Conservation (phyloP, 2,113 vertebrate genomes). For the Lota lota region DNA sequence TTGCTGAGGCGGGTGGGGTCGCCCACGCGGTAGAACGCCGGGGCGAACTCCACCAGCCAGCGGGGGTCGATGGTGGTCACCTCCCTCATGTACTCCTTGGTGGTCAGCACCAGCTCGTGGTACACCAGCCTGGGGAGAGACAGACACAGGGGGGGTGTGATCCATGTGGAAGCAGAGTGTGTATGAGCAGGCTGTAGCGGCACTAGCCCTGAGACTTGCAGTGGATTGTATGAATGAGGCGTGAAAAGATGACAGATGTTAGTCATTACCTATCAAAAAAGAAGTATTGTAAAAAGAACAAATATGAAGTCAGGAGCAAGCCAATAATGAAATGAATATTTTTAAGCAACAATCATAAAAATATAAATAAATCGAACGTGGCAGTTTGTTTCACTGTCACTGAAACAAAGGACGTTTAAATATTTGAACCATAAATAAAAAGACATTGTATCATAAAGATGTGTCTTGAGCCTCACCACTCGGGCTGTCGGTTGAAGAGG, state of each 20-base stretch:
- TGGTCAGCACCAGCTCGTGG: slow-evolving; percentile 88
- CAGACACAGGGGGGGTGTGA: too few relatives aligned
- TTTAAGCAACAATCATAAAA: too few relatives aligned
- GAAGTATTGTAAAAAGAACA: too few relatives aligned
- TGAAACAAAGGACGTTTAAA: not conserved
- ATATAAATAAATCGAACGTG: too few relatives aligned
- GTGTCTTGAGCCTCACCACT: slow-evolving; percentile 75
- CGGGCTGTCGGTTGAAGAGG: slow-evolving; percentile 89
- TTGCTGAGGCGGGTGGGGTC: slow-evolving; percentile 90
- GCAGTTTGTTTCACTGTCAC: not conserved
- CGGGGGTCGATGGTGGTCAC: slow-evolving; percentile 91
- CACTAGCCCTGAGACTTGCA: not conserved
- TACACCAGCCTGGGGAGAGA: slow-evolving; percentile 82
- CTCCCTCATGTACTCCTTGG: slow-evolving; percentile 92
- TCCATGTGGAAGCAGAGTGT: too few relatives aligned
- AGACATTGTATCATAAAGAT: not conserved
- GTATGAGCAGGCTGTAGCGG: too few relatives aligned
- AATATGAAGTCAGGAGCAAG: too few relatives aligned
- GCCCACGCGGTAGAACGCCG: slow-evolving; percentile 89
- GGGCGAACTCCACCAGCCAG: slow-evolving; percentile 90
- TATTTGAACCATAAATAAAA: not conserved
- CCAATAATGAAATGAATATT: too few relatives aligned
- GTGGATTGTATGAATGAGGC: not conserved
- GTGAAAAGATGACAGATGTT: too few relatives aligned
- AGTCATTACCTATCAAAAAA: too few relatives aligned